Conservation (phyloP, 2,888 invertebrate species). For the Ametastegia equiseti region DNA sequence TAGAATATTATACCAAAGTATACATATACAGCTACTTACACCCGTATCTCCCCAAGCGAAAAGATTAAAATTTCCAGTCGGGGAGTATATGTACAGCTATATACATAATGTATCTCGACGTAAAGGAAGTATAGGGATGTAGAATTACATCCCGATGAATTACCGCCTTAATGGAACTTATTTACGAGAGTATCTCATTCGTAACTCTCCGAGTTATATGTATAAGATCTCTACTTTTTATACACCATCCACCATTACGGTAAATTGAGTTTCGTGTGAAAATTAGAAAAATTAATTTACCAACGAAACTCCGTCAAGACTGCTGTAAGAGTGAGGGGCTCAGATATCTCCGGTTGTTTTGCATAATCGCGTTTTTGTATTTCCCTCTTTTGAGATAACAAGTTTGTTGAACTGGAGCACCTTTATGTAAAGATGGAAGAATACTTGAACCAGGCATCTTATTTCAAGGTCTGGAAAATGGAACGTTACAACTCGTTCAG, state of each 20-base stretch:
- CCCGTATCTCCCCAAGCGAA: background rate
- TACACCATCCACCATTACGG: background rate
- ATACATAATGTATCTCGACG: background rate
- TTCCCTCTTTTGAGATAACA: background rate
- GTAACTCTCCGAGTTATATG: background rate
- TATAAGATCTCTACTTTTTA: constrained; percentile 4
- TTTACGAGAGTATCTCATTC: background rate
- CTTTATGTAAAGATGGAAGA: background rate
- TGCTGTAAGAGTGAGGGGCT: background rate
- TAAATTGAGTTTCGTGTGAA: background rate
- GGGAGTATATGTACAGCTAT: background rate
- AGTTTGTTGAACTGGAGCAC: background rate
- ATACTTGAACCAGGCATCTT: background rate
- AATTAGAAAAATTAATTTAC: constrained; percentile 1
- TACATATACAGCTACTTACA: background rate
- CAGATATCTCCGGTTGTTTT: background rate
- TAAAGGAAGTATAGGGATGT: background rate
- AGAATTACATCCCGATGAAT: constrained; percentile 10
- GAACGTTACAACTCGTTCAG: background rate
- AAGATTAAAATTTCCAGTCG: constrained; percentile 31
- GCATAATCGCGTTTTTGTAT: background rate
- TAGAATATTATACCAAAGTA: background rate
- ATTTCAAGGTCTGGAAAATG: background rate
- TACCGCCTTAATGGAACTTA: background rate
- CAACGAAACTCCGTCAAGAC: background rate